These are phyloP conservation scores for Gobio occitaniae DNA, from an alignment of 2,797 vertebrate genomes.

Conservation along the genomic window DNA sequence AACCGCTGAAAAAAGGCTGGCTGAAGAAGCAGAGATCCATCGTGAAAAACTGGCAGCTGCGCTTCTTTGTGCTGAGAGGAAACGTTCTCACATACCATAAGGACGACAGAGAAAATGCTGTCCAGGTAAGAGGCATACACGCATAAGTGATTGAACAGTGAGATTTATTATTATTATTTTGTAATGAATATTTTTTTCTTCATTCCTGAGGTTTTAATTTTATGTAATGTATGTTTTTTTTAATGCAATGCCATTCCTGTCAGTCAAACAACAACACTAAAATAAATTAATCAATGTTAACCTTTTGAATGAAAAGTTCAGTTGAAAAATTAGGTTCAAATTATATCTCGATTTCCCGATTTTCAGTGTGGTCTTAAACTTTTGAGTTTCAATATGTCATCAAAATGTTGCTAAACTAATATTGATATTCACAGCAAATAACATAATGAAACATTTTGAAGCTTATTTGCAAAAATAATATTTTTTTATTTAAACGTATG, in stretches of 20 bases:
- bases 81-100: slow-evolving; percentile 91
- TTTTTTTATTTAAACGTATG: background rate
- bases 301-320: background rate
- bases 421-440: background rate
- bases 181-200: background rate
- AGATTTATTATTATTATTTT: background rate
- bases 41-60: slow-evolving; percentile 95
- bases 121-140: slow-evolving; percentile 80
- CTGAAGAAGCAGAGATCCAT: slow-evolving; percentile 93
- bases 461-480: background rate
- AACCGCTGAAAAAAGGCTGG: slow-evolving; percentile 91
- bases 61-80: slow-evolving; percentile 90
- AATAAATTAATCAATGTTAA: background rate
- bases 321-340: background rate
- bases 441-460: background rate
- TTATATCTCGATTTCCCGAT: background rate
- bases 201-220: background rate
- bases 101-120: slow-evolving; percentile 87
- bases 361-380: background rate
- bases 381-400: background rate
- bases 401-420: no score
- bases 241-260: background rate
- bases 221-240: background rate
- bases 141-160: background rate
- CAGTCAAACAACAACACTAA: background rate